Conservation (phyloP, 2,113 vertebrate species). For the Psilopogon haemacephalus region DNA sequence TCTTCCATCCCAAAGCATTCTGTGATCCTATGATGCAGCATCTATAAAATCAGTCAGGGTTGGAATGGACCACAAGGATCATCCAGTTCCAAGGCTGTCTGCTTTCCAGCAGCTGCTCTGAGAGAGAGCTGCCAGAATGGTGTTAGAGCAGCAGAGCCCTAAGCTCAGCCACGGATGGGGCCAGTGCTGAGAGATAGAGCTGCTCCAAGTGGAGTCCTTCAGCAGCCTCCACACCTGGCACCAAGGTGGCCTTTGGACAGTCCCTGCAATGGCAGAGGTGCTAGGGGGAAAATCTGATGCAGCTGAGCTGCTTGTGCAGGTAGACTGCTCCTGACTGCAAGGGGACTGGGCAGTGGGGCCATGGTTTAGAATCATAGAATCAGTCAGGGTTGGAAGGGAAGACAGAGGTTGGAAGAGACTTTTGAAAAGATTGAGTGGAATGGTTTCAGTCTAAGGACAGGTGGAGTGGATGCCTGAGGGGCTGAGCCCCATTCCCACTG, state of each 20-base stretch:
- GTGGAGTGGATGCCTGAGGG: too few relatives aligned
- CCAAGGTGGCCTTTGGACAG: neutral
- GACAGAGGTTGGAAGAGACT: too few relatives aligned
- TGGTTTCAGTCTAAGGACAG: too few relatives aligned
- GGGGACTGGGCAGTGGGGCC: neutral
- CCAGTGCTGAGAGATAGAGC: neutral
- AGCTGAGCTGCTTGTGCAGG: neutral
- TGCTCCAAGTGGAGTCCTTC: neutral
- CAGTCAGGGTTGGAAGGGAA: too few relatives aligned
- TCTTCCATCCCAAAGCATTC: too few relatives aligned
- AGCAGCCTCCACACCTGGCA: neutral
- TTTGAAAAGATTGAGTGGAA: too few relatives aligned
- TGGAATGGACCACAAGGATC: too few relatives aligned
- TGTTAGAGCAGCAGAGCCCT: slow-evolving; percentile 4
- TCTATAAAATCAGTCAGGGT: too few relatives aligned
- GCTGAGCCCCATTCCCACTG: too few relatives aligned
- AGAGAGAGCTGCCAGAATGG: slow-evolving; percentile 19
- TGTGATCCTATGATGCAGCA: too few relatives aligned
- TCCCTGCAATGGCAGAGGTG: neutral
- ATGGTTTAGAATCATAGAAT: too few relatives aligned
- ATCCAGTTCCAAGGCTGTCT: too few relatives aligned
- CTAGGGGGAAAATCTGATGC: neutral
- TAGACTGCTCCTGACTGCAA: neutral
- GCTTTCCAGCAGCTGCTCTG: neutral
- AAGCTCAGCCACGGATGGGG: neutral